phyloP scores from a whole-genome alignment of 1,140 invertebrate species.

The Scaptodrosophila lebanonensis region DNA sequence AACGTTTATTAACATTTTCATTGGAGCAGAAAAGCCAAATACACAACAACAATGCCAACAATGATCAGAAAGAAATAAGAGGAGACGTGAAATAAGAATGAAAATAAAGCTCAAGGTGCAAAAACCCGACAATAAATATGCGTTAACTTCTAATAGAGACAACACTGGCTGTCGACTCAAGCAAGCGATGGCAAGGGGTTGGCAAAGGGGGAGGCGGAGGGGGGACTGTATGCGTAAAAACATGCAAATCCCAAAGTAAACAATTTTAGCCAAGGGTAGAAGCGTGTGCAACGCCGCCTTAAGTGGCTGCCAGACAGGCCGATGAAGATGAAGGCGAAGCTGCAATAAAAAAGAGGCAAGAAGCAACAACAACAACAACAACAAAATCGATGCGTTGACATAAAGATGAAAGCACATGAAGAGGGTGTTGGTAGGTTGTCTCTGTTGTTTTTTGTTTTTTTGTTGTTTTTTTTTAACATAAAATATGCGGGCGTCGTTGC shows the following conservation, averaged over 20 bases:
- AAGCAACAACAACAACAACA: constrained; percentile 2
- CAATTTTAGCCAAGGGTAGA: constrained; percentile 62
- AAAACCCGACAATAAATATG: constrained; percentile 71
- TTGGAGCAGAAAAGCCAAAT: constrained; percentile 61
- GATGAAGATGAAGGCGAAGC: constrained; percentile 24
- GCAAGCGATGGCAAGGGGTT: background rate
- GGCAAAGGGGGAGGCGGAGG: constrained; percentile 2
- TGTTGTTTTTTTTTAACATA: no score
- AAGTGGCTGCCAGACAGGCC: constrained; percentile 28
- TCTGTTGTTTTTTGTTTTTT: no score
- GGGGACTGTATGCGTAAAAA: constrained; percentile 45
- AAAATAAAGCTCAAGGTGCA: constrained; percentile 52
- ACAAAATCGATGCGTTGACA: constrained; percentile 62
- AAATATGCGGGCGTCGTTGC: no score
- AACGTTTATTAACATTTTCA: constrained; percentile 71
- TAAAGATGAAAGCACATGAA: constrained; percentile 59
- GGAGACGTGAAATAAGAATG: constrained; percentile 23
- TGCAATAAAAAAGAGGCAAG: constrained; percentile 10
- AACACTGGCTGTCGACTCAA: background rate
- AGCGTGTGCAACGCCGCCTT: constrained; percentile 24
- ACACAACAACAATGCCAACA: background rate
- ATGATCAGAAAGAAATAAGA: background rate
- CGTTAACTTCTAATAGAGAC: constrained; percentile 66
- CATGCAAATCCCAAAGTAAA: constrained; percentile 74
- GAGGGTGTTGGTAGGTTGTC: constrained; percentile 26